phyloP scores from a whole-genome alignment of 2,888 invertebrate species.

The Chaitophorus viminalis region DNA sequence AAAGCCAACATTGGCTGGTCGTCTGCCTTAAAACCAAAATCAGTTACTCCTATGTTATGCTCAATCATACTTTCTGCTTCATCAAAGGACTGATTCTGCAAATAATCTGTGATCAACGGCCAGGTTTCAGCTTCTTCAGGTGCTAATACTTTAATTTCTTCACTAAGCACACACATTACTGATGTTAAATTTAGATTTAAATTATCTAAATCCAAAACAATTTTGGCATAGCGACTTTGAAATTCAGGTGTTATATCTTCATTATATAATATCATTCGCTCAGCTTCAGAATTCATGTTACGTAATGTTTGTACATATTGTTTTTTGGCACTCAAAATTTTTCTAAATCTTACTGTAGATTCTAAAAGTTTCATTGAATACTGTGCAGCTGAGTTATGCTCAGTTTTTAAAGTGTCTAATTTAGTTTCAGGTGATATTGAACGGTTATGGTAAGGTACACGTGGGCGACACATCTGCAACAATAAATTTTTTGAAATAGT shows the following conservation, averaged over 20 bases:
- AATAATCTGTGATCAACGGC: conserved; percentile 73
- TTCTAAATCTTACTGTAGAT: conserved; percentile 78
- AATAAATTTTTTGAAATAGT: conserved; percentile 73
- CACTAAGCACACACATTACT: conserved; percentile 61
- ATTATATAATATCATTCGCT: conserved; percentile 84
- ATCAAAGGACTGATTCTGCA: conserved; percentile 73
- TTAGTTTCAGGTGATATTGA: conserved; percentile 56
- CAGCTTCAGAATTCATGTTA: conserved; percentile 90
- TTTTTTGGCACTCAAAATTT: conserved; percentile 84
- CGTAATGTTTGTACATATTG: conserved; percentile 82
- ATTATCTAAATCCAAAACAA: conserved; percentile 87
- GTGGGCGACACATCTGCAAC: conserved; percentile 62
- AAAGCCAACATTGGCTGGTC: conserved; percentile 72
- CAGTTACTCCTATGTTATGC: conserved; percentile 78
- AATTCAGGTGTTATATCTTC: conserved; percentile 86
- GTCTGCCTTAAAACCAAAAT: conserved; percentile 83
- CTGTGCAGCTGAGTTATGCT: conserved; percentile 43
- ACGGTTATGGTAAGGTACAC: conserved; percentile 58
- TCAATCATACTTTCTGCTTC: conserved; percentile 63
- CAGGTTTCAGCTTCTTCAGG: conserved; percentile 63
- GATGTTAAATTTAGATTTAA: conserved; percentile 82
- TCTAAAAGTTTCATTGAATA: conserved; percentile 63
- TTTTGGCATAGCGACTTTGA: conserved; percentile 84
- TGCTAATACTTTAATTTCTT: conserved; percentile 62
- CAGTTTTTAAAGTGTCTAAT: conserved; percentile 39